A percentile compares a stretch with the other conserved stretches of the same genome.
These are phyloP conservation scores for Agelaius phoeniceus DNA, from an alignment of 2,113 vertebrate species.

Conservation along the genomic window DNA sequence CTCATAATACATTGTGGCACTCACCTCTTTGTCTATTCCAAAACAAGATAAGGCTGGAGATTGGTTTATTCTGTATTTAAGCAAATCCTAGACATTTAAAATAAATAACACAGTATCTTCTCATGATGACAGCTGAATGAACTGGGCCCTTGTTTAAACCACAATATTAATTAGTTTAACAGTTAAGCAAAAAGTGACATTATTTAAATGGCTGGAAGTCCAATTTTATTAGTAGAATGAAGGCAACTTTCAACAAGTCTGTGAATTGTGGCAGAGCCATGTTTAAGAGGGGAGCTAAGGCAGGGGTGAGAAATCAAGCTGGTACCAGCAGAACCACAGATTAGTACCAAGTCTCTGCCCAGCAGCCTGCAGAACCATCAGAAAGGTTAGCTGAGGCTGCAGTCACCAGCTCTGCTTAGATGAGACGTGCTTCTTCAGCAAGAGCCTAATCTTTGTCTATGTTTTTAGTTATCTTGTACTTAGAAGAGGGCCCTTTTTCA, in stretches of 20 bases:
- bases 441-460: neutral
- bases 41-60: neutral
- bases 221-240: neutral
- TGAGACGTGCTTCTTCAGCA: rapidly evolving
- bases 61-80: neutral
- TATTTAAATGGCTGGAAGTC: neutral
- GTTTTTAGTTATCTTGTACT: neutral
- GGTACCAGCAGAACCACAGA: neutral
- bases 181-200: neutral
- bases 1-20: neutral
- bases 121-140: neutral
- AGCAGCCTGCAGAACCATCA: neutral
- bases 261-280: neutral
- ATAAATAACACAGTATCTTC: neutral
- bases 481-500: neutral
- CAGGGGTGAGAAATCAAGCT: neutral
- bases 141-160: neutral
- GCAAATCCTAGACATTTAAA: neutral
- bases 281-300: neutral
- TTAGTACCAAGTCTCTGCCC: neutral
- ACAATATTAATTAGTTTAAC: neutral
- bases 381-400: neutral
- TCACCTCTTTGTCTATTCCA: neutral
- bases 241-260: neutral
- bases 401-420: neutral